Base-by-base conservation (phyloP, 2,113 vertebrate species). In the Caretta caretta region DNA sequence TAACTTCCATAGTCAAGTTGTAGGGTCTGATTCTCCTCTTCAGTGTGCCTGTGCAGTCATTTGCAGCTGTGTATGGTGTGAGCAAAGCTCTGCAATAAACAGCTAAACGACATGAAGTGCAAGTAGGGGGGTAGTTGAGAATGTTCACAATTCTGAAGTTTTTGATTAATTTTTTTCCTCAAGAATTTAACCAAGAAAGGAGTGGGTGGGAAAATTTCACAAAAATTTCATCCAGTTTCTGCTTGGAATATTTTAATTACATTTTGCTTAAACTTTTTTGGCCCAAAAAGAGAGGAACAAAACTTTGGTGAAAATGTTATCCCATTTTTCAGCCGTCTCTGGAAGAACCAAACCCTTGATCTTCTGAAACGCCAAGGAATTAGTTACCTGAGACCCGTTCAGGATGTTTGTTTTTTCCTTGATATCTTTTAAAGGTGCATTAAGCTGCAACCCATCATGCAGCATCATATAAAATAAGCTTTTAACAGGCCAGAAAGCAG, bases 1-100 rank as follows among this genome's bases (percentile, higher is more conserved):
- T 95, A 96, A 50, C 19, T 87, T 75, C 59, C 79, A 90, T 90
- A 87, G 76, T 69, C 82, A 93, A 24, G 53, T 91, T 83, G 89
- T 87, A 0, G 0, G 82, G 81, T 95, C 72, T 91, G 84, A 91
- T 79, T 85, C 92, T 79, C 87, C 49, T 83, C 31, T 50, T 54
- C 89, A 83, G 46, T 91, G 75, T 65, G 91, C 69, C 83, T 93
- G 89, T 92, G 10, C 78, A 46, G 38, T 91, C 90, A 56, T 94
- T 89, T 22, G 83, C 78, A 75, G 65, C 19, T 11, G 75, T 29
- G 56, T 53, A 83, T 89, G 65, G 8, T 80, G 50, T 19, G 1
- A 84, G 86, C 84, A 31, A 19, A 48, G 48, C 84, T 88, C 88
- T 90, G 86, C 79, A 93, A 50, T 50, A 91, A 75, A 92, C 56